phyloP scores from a whole-genome alignment of 2,888 invertebrate genomes.

The Sphaerophoria taeniata region DNA sequence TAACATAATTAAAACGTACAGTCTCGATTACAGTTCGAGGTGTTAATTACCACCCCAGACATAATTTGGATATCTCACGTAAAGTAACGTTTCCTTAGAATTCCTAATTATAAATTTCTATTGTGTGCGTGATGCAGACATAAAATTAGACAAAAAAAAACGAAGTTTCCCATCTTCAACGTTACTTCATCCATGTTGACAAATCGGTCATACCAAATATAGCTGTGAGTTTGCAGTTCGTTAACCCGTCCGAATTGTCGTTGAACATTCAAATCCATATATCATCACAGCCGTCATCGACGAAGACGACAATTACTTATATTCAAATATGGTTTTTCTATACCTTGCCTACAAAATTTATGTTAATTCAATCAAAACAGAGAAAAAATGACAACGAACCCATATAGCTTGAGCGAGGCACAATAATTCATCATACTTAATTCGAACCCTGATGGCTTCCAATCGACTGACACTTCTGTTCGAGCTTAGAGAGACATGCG shows the following conservation, averaged over 20 bases:
- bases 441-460: constrained; percentile 30
- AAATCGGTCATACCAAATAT: constrained; percentile 10
- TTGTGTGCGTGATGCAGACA: background rate
- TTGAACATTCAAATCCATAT: constrained; percentile 28
- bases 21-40: constrained; percentile 12
- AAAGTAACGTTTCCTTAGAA: constrained; percentile 35
- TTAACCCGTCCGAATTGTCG: constrained; percentile 7
- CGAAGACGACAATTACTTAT: background rate
- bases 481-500: constrained; percentile 9
- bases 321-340: constrained; percentile 33
- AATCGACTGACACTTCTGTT: constrained; percentile 51
- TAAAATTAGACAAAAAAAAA: background rate
- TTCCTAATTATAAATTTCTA: constrained; percentile 10
- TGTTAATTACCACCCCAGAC: constrained; percentile 23
- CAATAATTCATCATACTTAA: constrained; percentile 44
- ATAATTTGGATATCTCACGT: constrained; percentile 47
- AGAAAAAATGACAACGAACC: background rate
- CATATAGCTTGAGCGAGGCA: constrained; percentile 6
- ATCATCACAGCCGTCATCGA: constrained; percentile 8
- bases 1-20: background rate
- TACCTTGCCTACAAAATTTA: no score
- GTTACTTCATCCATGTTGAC: constrained; percentile 29
- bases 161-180: constrained; percentile 14
- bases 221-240: constrained; percentile 1
- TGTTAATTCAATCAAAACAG: background rate